These are phyloP conservation scores for Ceyx melanurus DNA, from an alignment of 2,113 vertebrate species.

Conservation along the genomic window DNA sequence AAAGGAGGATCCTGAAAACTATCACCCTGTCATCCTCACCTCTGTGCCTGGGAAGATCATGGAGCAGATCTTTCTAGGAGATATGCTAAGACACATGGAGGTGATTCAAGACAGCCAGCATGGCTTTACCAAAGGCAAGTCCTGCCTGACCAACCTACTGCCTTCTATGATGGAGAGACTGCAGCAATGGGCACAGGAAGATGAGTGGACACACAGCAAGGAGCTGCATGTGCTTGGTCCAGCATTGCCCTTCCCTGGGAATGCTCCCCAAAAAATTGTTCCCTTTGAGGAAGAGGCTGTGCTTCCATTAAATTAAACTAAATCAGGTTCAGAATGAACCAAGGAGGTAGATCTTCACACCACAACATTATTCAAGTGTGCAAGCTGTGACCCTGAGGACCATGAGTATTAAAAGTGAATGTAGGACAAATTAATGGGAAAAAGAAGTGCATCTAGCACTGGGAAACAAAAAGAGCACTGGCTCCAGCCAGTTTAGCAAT, in stretches of 20 bases:
- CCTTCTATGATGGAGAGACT: not conserved
- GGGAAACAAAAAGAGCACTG: not conserved
- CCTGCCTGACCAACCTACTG: not conserved
- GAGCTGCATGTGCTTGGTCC: not conserved
- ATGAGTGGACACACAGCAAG: not conserved
- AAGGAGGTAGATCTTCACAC: not conserved
- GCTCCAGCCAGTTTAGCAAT: not conserved
- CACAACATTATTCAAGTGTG: not conserved
- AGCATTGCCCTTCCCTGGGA: not conserved
- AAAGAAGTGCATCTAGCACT: not conserved
- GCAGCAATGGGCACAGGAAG: not conserved
- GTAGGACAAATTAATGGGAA: not conserved
- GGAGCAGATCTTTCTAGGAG: too few species aligned
- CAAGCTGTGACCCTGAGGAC: not conserved
- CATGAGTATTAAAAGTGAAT: rapidly evolving
- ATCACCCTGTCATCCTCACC: not conserved
- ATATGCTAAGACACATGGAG: not conserved
- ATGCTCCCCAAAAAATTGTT: not conserved
- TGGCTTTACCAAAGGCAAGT: not conserved
- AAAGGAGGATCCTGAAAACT: not conserved
- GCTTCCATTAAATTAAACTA: not conserved
- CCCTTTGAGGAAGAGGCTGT: not conserved
- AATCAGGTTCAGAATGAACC: not conserved
- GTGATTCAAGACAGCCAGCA: not conserved
- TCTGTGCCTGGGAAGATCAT: not conserved